Percentiles rank a stretch among this genome's conserved stretches.
Evolutionary conservation across 2,113 vertebrate genomes (phyloP).

Genomic region (Microtus oregoni): DNA sequence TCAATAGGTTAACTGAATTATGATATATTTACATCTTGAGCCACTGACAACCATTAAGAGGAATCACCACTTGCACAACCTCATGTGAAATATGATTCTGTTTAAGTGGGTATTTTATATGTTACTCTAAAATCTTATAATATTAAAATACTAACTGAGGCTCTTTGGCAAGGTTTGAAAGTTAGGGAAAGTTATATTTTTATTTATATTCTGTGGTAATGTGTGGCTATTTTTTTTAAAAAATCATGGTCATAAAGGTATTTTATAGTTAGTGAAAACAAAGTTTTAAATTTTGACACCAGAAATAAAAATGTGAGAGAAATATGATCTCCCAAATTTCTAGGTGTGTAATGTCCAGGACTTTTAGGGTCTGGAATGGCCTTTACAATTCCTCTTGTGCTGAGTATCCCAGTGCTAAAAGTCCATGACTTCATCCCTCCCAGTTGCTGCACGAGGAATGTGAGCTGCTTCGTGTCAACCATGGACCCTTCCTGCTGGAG

Average conservation of each 20-base stretch:
- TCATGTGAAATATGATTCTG: neutral
- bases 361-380: neutral
- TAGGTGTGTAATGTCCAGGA: neutral
- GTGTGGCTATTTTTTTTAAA: neutral
- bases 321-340: neutral
- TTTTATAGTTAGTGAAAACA: neutral
- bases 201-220: neutral
- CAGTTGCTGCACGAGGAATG: neutral
- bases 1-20: neutral
- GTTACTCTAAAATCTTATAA: conserved; percentile 10
- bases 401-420: neutral
- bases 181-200: neutral
- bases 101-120: conserved; percentile 36
- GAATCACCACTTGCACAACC: neutral
- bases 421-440: neutral
- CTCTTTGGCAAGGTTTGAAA: neutral
- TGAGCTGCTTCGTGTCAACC: neutral
- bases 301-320: neutral
- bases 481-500: neutral
- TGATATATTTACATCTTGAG: neutral
- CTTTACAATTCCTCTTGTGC: neutral
- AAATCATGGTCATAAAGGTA: neutral
- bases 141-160: conserved; percentile 13
- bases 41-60: neutral
- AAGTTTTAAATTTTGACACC: neutral